Evolutionary conservation across 37 sponge, comb jelly and placozoan genomes (phyloP), one percentile per base, ranked within the genome.

Genomic region (Geodia barretti): DNA sequence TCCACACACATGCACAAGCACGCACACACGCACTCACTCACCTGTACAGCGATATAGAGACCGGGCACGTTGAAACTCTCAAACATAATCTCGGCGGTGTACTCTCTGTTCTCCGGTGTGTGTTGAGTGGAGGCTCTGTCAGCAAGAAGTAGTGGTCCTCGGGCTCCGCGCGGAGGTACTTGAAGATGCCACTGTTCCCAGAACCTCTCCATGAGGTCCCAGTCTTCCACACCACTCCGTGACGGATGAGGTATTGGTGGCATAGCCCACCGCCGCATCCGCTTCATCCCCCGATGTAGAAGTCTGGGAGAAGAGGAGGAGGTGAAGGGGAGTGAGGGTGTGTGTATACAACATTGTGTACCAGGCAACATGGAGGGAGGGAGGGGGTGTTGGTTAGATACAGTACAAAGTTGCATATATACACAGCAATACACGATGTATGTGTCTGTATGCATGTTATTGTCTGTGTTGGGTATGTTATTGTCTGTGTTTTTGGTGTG

Each of bases 171-270:
- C 99, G 65, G 62, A 99, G 86, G 74, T 99, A 99, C 88, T 99
- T 99, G 92, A 99, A 99, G 81, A 99, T 99, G 83, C n/a, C 97
- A 96, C 85, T 99, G 99, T 74, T 99, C 99, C 97, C 94, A 99
- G 86, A 90, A 99, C 41, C 95, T 77, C 81, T 91, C 97, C 99
- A 99, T 99, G 61, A 99, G 89, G 73, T 99, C 97, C 99, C 99
- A 99, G 77, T 99, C 99, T 79, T 99, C 99, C 35, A 94, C 95
- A n/a, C n/a, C 28, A 99, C 80, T 0, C 99, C 99, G 79, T 99
- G 99, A 54, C 99, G 91, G 42, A 99, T 95, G 39, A 97, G 99
- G 81, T 99, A 99, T 96, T 92, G n/a, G 87, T 41, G 30, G 95
- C 84, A 74, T 99, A 99, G 68, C 93, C 93, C 14, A 47, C 54